Evolutionary conservation across 2,113 vertebrate genomes (phyloP), one percentile per base, ranked within the genome.

Genomic region (Pedionomus torquatus): DNA sequence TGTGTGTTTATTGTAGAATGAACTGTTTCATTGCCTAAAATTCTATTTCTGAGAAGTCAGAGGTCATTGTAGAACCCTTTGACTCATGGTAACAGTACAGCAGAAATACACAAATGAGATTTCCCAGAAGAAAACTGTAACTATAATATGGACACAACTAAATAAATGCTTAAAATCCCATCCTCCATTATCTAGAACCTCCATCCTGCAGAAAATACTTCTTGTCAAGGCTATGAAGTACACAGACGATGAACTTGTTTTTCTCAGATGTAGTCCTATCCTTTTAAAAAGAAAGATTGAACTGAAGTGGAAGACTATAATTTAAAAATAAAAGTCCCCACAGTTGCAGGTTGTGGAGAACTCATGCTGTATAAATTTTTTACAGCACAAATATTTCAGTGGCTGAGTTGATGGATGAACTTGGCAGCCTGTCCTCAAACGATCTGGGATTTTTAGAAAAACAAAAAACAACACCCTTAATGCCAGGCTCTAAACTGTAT

Each of bases 381-480:
- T 51, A 95, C 63, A 92, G 24, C 68, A 68, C 76, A 74, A 89
- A 92, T 96, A 97, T 95, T 97, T 97, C 69, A 77, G 94, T 87
- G 87, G 93, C 85, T 97, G 91, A 65, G 85, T 92, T 94, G 96
- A 96, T 87, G 95, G 94, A 97, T 96, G 94, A 93, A 94, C 92
- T 94, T 97, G 96, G 95, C 93, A 97, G 97, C 65, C 80, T 94
- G 90, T 95, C 95, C 94, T 96, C 89, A 95, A 93, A 92, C 3
- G 94, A 91, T 93, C 94, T 95, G 96, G 66, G 84, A 82, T 94
- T 97, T 97, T 94, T 92, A 92, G 90, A 95, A 94, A 96, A 96
- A 97, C 86, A 95, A 89, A 92, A 93, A 64, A 5, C 78, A 95
- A 43, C 94, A 93, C n/a, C 70, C 87, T 94, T 92, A 96, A 94